Percentiles rank a stretch among this genome's conserved stretches.
Conservation (phyloP, 1,140 invertebrate species). For the Lerema accius region DNA sequence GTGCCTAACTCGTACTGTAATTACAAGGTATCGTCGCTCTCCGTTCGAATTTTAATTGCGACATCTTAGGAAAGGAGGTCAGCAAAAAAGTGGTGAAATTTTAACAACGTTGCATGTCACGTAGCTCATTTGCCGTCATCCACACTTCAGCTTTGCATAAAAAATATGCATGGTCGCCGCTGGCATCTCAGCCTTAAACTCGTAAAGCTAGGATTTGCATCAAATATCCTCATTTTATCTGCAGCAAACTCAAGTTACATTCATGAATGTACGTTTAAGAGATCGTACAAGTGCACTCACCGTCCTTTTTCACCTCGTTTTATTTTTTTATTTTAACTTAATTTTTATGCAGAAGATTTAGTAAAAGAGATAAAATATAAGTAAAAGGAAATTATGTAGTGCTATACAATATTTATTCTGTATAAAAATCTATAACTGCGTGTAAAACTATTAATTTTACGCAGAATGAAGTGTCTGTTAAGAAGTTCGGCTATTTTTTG, state of each 20-base stretch:
- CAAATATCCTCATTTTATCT: slow-evolving; percentile 18
- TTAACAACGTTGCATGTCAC: slow-evolving; percentile 25
- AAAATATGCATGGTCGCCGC: slow-evolving; percentile 8
- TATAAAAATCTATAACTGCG: no score
- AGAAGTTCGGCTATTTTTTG: no score
- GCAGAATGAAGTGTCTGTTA: no score
- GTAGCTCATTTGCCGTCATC: slow-evolving; percentile 14
- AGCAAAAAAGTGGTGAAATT: slow-evolving; percentile 20
- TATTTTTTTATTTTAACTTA: no score
- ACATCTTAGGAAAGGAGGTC: slow-evolving; percentile 18
- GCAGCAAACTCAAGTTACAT: background rate
- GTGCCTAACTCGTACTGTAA: background rate
- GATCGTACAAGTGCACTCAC: no score
- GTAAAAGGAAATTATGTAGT: no score
- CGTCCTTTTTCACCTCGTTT: no score
- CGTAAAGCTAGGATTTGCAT: slow-evolving; percentile 13
- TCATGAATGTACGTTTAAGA: background rate
- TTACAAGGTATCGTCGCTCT: background rate
- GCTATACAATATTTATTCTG: no score
- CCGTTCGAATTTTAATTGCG: slow-evolving; percentile 17
- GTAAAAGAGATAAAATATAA: no score
- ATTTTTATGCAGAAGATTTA: no score
- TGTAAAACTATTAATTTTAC: no score
- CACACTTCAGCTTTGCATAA: slow-evolving; percentile 9
- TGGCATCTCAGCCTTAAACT: slow-evolving; percentile 5